These are phyloP conservation scores for Astropecten irregularis DNA, from an alignment of 53 echinoderm and acorn worm species.

Conservation along the genomic window DNA sequence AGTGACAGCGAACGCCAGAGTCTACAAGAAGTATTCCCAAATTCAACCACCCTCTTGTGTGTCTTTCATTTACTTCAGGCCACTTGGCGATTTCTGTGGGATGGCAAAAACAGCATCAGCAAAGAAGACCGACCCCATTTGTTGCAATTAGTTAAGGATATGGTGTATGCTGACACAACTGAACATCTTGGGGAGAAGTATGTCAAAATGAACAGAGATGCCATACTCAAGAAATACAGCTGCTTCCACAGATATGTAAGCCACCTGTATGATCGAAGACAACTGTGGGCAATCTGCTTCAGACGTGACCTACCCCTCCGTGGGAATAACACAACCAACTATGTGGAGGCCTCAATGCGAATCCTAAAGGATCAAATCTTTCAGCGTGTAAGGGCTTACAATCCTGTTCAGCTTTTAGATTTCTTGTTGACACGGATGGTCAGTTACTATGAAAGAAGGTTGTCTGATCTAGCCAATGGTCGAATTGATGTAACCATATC, in stretches of 20 bases:
- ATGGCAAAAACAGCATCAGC: neutral
- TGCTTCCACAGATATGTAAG: neutral
- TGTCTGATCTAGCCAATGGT: slow-evolving; percentile 22
- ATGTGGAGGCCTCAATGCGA: slow-evolving; percentile 39
- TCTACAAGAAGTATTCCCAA: neutral
- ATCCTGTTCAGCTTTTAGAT: slow-evolving; percentile 14
- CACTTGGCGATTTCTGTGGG: slow-evolving; percentile 43
- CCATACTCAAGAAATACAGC: neutral
- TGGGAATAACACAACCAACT: slow-evolving; percentile 39
- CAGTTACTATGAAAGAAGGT: slow-evolving; percentile 4
- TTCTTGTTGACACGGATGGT: slow-evolving; percentile 12
- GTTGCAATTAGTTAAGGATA: slow-evolving; percentile 21
- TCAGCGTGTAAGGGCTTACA: slow-evolving; percentile 15
- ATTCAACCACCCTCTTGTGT: slow-evolving; percentile 7
- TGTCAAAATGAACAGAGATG: slow-evolving; percentile 1
- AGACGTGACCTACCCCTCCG: neutral
- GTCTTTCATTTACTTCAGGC: slow-evolving; percentile 61
- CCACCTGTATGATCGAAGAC: slow-evolving; percentile 14
- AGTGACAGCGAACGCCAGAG: neutral
- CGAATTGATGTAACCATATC: slow-evolving; percentile 22
- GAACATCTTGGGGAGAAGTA: neutral
- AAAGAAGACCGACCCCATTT: slow-evolving; percentile 8
- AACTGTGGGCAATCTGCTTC: slow-evolving; percentile 1
- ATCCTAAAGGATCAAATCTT: slow-evolving; percentile 41
- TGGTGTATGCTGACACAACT: slow-evolving; percentile 30